A percentile compares a stretch with the other conserved stretches of the same genome.
These are phyloP conservation scores for Malurus melanocephalus DNA, from an alignment of 2,113 vertebrate species.

Conservation along the genomic window DNA sequence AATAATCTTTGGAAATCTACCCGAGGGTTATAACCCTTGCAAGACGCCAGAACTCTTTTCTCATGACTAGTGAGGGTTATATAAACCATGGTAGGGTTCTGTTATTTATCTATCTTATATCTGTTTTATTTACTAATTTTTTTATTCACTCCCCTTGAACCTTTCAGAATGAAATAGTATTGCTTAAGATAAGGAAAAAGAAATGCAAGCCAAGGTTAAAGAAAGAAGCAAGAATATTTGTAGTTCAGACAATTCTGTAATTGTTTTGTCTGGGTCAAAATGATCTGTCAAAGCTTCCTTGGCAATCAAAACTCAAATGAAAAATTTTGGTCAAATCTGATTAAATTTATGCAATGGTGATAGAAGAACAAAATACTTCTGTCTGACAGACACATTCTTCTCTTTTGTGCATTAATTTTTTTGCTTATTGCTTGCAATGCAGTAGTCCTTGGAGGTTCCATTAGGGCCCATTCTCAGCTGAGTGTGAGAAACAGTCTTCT, in stretches of 20 bases:
- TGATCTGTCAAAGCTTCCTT: neutral
- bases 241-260: conserved; percentile 18
- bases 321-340: neutral
- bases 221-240: conserved; percentile 30
- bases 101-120: neutral
- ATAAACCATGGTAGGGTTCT: neutral
- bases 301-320: neutral
- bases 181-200: neutral
- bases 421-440: neutral
- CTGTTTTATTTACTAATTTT: conserved; percentile 11
- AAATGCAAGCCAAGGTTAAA: conserved; percentile 2
- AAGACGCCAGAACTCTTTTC: conserved; percentile 5
- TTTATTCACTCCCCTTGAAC: neutral
- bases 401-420: neutral
- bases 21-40: neutral
- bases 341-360: neutral
- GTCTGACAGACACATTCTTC: neutral
- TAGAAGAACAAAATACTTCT: neutral
- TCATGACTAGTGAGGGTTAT: neutral
- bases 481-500: neutral
- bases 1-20: neutral
- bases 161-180: conserved; percentile 19
- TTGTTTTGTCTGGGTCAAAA: conserved; percentile 52
- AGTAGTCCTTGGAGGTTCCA: neutral
- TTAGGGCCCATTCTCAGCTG: neutral